Percentiles rank a stretch among this genome's conserved stretches.
These are phyloP conservation scores for Brachionus sp. DNA, from an alignment of 1,140 invertebrate genomes.

Conservation along the genomic window DNA sequence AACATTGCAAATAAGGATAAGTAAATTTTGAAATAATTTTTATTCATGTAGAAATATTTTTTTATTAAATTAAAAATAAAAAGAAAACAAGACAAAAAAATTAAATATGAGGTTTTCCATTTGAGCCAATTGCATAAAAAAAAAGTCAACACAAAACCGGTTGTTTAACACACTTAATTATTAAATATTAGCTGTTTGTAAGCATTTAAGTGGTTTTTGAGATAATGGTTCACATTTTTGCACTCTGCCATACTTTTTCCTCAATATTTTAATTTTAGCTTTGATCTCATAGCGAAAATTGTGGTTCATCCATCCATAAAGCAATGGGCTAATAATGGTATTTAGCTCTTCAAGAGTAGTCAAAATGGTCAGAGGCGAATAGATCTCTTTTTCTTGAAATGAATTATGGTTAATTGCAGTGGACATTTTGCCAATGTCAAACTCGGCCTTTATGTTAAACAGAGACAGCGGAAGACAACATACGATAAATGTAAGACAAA, in stretches of 20 bases:
- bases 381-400: constrained; percentile 35
- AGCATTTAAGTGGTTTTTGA: background rate
- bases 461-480: constrained; percentile 59
- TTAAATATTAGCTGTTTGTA: background rate
- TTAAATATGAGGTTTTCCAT: background rate
- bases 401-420: constrained; percentile 61
- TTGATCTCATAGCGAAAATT: constrained; percentile 47
- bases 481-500: constrained; percentile 53
- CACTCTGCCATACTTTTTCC: constrained; percentile 24
- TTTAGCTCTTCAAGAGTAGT: constrained; percentile 27
- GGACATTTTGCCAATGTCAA: constrained; percentile 58
- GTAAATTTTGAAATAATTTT: no score
- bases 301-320: constrained; percentile 50
- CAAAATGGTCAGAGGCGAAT: constrained; percentile 42
- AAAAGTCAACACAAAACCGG: background rate
- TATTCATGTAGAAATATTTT: no score
- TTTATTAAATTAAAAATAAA: no score
- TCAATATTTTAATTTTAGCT: constrained; percentile 17
- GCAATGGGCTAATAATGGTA: constrained; percentile 48
- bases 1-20: no score
- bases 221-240: background rate
- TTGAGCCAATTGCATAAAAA: background rate
- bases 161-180: background rate
- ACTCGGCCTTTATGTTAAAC: constrained; percentile 59
- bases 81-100: background rate